Percentiles rank a stretch among this genome's conserved stretches.
Evolutionary conservation across 2,888 invertebrate genomes (phyloP).

Genomic region (Dioctria rufipes): DNA sequence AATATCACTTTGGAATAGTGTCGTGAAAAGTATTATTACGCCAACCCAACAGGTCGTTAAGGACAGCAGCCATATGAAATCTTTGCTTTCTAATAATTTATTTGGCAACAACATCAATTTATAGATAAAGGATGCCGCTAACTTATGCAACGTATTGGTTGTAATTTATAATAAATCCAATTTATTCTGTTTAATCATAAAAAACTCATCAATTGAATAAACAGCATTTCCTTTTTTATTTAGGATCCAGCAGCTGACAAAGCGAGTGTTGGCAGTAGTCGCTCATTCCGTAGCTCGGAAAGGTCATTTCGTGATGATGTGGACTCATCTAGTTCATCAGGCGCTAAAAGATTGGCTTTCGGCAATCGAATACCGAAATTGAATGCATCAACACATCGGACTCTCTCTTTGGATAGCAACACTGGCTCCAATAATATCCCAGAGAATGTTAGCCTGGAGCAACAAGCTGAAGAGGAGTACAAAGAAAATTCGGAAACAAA

Average conservation of each 20-base stretch:
- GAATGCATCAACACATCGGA: conserved; percentile 62
- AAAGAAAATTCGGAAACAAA: conserved; percentile 49
- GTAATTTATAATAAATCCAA: too few species aligned
- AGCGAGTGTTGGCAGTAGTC: conserved; percentile 64
- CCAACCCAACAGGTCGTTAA: too few species aligned
- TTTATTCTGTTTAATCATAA: not conserved
- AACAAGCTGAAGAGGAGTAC: conserved; percentile 62
- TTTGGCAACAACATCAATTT: too few species aligned
- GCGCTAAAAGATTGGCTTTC: conserved; percentile 61
- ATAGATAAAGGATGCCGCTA: too few species aligned
- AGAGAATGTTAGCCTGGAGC: conserved; percentile 63
- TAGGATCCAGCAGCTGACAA: conserved; percentile 64
- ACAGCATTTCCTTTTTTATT: conserved; percentile 47
- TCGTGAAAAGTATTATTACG: too few species aligned
- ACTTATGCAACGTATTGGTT: too few species aligned
- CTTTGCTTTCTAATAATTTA: too few species aligned
- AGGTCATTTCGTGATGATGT: conserved; percentile 63
- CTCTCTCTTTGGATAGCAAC: conserved; percentile 63
- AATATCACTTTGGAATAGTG: too few species aligned
- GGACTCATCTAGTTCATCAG: conserved; percentile 57
- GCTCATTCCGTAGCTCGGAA: conserved; percentile 64
- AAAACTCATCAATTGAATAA: not conserved
- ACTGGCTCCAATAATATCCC: conserved; percentile 63
- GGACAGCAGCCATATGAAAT: too few species aligned
- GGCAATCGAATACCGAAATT: conserved; percentile 62